Evolutionary conservation across 2,113 vertebrate species (phyloP), one percentile per base, ranked within the genome.

Genomic region (Pedionomus torquatus): DNA sequence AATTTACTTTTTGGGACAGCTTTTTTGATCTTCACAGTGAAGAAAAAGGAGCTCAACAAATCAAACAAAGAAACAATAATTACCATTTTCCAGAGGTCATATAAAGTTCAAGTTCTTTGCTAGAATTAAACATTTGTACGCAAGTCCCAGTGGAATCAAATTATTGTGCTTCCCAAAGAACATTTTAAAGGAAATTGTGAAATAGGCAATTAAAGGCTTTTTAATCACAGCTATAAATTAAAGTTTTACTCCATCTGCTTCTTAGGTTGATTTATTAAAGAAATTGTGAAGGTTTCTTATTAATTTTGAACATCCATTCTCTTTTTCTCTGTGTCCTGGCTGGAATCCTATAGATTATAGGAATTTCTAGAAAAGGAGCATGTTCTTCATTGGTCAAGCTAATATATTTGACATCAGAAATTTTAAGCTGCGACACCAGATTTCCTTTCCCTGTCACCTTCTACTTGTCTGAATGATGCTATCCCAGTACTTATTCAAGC

Each of bases 71-170:
- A 18, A 81, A 93, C 92, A 96, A 93, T 71, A 82, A 92, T 93
- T 81, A 23, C 72, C 3, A 1, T 90, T 95, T 97, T 60, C 60
- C 52, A 69, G 72, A 81, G 95, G 90, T 93, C 80, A 33, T 33
- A 16, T 55, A 37, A 86, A 93, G 94, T 96, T 93, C 80, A 78
- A 8, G 11, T 90, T 92, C 92, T 87, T 78, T 81, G 10, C 43
- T 85, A 71, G 79, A 92, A 83, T 95, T 68, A 83, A 95, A 95
- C 51, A 82, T 96, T 93, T 94, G 88, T 80, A 81, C 80, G 86
- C n/a, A 58, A 69, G 26, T 92, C 72, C 75, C 88, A 30, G 72
- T 43, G 76, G 92, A 92, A 90, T 96, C 55, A 78, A 74, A 78
- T 87, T 61, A 44, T 71, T 90, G 54, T 90, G 37, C 55, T 93